Base-by-base conservation (phyloP, 2,797 vertebrate genomes). In the Tauraco hartlaubi region DNA sequence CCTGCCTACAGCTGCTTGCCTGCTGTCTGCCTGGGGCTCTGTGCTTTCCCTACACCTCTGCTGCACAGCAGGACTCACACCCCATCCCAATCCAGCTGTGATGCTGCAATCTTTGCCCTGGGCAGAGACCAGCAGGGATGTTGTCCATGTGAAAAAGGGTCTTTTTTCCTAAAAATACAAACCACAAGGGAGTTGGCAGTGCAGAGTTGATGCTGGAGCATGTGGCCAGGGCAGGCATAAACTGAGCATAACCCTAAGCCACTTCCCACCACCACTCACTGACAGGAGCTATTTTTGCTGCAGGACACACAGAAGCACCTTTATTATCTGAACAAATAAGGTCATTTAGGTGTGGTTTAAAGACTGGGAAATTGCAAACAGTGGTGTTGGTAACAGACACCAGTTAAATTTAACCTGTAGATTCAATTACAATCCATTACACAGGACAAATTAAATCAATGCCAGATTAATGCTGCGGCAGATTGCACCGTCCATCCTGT, bases 391-490 rank as follows among this genome's bases (percentile, higher is more conserved):
- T 80, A 88, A 80, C 12, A 68, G 62, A 17, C 9, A 51, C 11
- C 12, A 0, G n/a, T 94, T 91, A 90, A 67, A 73, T 88, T 91
- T 90, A 95, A 92, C 79, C 63, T 81, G 66, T 55, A 75, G 76
- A 84, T 91, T 86, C 66, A 94, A 76, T 92, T 94, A 90, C 52
- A 73, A 41, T 49, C 69, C 51, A 84, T 86, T 91, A 91, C 69
- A 66, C 28, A 71, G 95, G 91, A 66, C 25, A 91, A 88, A 96
- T 85, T 64, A 66, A 84, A 92, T 88, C 79, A 91, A 35, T 9
- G 44, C 25, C 54, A 75, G 0, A 0, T 51, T 88, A 85, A 81
- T 20, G 73, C 76, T 69, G n/a, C 23, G 51, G 67, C 0, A 2
- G 62, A 85, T 62, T 85, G 85, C 62, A 44, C 15, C 0, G 0